Conservation (phyloP, 1,140 invertebrate species). For the Centruroides sculpturatus region DNA sequence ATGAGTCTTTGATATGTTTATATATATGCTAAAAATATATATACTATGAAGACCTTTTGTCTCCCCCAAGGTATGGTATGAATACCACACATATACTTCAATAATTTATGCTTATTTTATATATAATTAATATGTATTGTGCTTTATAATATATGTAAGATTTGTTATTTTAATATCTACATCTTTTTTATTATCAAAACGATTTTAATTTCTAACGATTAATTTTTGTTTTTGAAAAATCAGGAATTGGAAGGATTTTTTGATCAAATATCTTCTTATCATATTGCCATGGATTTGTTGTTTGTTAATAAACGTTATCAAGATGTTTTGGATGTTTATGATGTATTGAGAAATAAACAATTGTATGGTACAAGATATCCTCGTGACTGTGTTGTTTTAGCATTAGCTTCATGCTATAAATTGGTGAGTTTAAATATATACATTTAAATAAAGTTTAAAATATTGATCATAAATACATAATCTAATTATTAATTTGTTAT, state of each 20-base stretch:
- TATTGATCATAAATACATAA: too few relatives aligned
- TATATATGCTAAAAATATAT: too few relatives aligned
- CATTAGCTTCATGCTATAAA: slow-evolving; percentile 56
- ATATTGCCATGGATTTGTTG: slow-evolving; percentile 53
- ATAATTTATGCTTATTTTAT: too few relatives aligned
- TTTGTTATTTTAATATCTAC: too few relatives aligned
- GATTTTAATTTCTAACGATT: not conserved
- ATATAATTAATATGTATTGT: too few relatives aligned
- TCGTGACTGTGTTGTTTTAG: slow-evolving; percentile 45
- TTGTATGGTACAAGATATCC: slow-evolving; percentile 45
- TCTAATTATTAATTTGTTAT: too few relatives aligned
- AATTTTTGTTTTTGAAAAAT: not conserved
- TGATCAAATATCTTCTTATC: slow-evolving; percentile 49
- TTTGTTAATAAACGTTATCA: slow-evolving; percentile 51
- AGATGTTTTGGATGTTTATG: slow-evolving; percentile 47
- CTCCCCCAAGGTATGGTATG: too few relatives aligned
- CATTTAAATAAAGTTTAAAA: not conserved
- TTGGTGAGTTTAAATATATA: slow-evolving; percentile 38
- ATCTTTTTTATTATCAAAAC: not conserved
- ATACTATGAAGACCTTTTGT: too few relatives aligned
- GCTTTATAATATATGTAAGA: too few relatives aligned
- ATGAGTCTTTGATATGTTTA: too few relatives aligned
- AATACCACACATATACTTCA: too few relatives aligned
- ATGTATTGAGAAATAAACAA: slow-evolving; percentile 38
- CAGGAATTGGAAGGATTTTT: slow-evolving; percentile 47